These are phyloP conservation scores for Euzetes globulus DNA, from an alignment of 2,888 invertebrate genomes.

Conservation along the genomic window DNA sequence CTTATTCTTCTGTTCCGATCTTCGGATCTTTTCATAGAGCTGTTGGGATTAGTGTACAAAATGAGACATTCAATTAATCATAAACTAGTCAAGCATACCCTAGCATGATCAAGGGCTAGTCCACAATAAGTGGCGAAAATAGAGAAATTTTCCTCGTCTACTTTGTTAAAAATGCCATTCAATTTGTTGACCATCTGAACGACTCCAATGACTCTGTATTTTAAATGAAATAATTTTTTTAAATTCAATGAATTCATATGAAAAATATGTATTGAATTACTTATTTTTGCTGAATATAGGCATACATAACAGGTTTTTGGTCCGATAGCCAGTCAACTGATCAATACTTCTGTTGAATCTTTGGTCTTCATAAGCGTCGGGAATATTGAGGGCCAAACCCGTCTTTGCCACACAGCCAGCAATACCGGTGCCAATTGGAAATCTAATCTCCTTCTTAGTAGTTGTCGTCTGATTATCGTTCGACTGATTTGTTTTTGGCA, in stretches of 20 bases:
- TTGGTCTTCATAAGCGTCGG: slow-evolving; percentile 69
- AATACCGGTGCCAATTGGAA: slow-evolving; percentile 68
- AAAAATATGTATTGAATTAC: slow-evolving; percentile 44
- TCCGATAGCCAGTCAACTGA: slow-evolving; percentile 54
- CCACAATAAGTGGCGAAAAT: slow-evolving; percentile 79
- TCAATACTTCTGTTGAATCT: slow-evolving; percentile 61
- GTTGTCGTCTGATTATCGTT: neutral
- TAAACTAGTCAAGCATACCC: slow-evolving; percentile 45
- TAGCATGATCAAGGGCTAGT: slow-evolving; percentile 73
- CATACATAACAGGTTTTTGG: slow-evolving; percentile 73
- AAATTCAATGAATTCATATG: neutral
- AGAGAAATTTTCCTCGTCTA: slow-evolving; percentile 73
- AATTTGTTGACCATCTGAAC: slow-evolving; percentile 74
- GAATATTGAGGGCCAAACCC: slow-evolving; percentile 69
- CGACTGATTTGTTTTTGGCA: neutral
- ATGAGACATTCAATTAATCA: neutral
- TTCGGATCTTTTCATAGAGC: slow-evolving; percentile 69
- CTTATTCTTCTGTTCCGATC: slow-evolving; percentile 71
- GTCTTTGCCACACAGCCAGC: slow-evolving; percentile 73
- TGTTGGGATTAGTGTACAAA: too few species aligned
- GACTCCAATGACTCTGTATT: slow-evolving; percentile 63
- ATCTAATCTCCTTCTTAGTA: slow-evolving; percentile 44
- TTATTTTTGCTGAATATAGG: slow-evolving; percentile 70
- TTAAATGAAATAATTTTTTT: neutral
- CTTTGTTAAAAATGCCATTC: slow-evolving; percentile 53